Evolutionary conservation across 2,113 vertebrate genomes (phyloP).

Genomic region (Phocoena sinus): DNA sequence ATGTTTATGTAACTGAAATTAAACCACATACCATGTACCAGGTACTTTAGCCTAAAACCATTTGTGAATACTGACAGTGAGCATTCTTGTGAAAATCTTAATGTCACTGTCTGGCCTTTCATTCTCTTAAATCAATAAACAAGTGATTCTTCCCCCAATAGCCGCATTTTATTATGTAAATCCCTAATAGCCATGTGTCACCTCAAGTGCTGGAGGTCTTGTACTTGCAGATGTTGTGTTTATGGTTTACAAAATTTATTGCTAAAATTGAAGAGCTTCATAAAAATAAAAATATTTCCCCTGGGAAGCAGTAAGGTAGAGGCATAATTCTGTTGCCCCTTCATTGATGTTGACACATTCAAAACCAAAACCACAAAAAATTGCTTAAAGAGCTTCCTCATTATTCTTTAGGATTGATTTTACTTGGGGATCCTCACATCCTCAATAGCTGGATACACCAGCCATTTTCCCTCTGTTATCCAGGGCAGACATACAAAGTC

Average conservation of each 20-base stretch:
- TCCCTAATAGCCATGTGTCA: neutral
- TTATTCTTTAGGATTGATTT: neutral
- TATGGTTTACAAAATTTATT: neutral
- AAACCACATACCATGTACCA: neutral
- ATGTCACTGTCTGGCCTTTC: neutral
- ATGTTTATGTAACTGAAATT: conserved; percentile 8
- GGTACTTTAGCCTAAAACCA: neutral
- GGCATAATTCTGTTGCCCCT: neutral
- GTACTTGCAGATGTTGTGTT: neutral
- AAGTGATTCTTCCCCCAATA: neutral
- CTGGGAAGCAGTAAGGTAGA: neutral
- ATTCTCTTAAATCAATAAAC: conserved; percentile 41
- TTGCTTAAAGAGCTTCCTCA: neutral
- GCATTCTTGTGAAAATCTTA: neutral
- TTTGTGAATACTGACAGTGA: neutral
- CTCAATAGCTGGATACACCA: neutral
- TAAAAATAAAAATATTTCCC: neutral
- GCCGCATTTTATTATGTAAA: neutral
- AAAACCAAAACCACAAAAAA: neutral
- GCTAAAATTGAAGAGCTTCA: neutral
- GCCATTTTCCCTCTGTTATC: neutral
- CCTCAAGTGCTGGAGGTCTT: neutral
- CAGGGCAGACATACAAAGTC: neutral
- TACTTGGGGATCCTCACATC: neutral
- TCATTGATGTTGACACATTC: neutral